Evolutionary conservation across 92 coral and sea anemone species (phyloP).

Genomic region (Ricordea florida): DNA sequence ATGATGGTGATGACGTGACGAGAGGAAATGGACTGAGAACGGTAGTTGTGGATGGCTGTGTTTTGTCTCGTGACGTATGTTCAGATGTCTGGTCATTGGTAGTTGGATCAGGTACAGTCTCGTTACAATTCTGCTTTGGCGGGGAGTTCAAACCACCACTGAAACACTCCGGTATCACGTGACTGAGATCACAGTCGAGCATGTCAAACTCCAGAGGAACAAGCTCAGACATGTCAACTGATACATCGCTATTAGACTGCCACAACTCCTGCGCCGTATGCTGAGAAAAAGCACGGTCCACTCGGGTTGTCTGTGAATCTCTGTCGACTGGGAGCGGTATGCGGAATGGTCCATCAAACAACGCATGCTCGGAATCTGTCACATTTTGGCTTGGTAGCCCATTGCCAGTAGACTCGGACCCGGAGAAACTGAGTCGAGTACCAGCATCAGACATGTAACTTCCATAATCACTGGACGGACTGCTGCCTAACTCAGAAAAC

Average conservation of each 20-base stretch:
- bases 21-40: not conserved
- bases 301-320: not conserved
- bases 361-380: conserved; percentile 21
- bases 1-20: not conserved
- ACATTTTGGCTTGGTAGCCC: conserved; percentile 38
- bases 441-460: conserved; percentile 75
- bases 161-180: conserved; percentile 58
- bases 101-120: not conserved
- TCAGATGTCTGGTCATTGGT: not conserved
- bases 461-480: conserved; percentile 81
- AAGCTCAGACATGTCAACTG: conserved; percentile 49
- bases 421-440: conserved; percentile 51
- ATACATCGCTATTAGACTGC: conserved; percentile 8
- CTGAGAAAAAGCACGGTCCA: not conserved
- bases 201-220: conserved; percentile 49
- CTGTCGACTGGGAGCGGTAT: conserved; percentile 55
- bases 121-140: not conserved
- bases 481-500: conserved; percentile 46
- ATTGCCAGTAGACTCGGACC: conserved; percentile 61
- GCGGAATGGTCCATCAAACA: conserved; percentile 75
- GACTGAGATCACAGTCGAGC: conserved; percentile 52
- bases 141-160: conserved; percentile 7
- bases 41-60: not conserved
- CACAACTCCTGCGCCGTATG: not conserved
- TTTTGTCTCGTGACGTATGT: not conserved